Conservation (phyloP, 2,113 vertebrate species). For the Caracal caracal region DNA sequence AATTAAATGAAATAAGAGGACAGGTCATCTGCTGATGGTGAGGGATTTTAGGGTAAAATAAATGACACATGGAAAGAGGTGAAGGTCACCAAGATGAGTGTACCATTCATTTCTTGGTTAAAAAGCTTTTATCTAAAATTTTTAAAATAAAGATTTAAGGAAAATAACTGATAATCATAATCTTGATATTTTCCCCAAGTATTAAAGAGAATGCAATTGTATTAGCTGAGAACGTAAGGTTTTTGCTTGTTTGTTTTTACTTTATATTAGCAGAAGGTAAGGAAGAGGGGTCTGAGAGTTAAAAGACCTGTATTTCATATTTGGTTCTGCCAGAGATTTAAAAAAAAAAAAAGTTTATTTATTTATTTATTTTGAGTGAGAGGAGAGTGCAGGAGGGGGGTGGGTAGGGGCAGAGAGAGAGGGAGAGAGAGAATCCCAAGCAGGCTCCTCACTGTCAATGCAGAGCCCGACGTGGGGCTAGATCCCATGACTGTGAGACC, state of each 20-base stretch:
- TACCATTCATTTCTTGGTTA: constrained; percentile 2
- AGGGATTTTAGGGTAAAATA: not conserved
- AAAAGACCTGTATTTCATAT: not conserved
- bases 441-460: too few species aligned
- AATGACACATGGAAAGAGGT: not conserved
- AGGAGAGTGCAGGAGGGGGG: too few species aligned
- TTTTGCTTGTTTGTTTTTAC: not conserved
- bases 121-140: constrained; percentile 25
- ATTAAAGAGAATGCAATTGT: constrained; percentile 26
- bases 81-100: not conserved
- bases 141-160: constrained; percentile 35
- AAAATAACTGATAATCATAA: not conserved
- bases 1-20: constrained; percentile 18
- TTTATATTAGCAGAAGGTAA: not conserved
- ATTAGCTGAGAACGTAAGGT: not conserved
- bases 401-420: too few species aligned
- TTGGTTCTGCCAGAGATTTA: not conserved
- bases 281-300: not conserved
- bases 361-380: too few species aligned
- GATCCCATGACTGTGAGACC: too few species aligned
- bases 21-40: not conserved
- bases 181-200: not conserved
- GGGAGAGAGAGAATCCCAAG: too few species aligned
- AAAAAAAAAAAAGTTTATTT: too few species aligned
- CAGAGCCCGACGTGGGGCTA: too few species aligned